phyloP scores from a whole-genome alignment of 2,113 vertebrate species.

The Lutjanus erythropterus region DNA sequence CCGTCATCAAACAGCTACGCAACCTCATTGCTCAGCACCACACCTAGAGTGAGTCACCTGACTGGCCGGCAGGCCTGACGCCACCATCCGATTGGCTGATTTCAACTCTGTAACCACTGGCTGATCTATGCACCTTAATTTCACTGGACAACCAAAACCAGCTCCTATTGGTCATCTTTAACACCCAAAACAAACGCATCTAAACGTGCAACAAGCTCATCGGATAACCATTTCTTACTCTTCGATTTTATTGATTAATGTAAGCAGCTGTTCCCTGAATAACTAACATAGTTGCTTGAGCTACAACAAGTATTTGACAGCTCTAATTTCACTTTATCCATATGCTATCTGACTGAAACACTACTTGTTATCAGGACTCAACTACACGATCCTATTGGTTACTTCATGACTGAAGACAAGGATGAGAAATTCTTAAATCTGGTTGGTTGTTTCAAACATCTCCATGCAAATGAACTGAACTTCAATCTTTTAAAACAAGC shows the following conservation, averaged over 20 bases:
- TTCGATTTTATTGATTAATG: not conserved
- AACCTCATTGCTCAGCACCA: constrained; percentile 92
- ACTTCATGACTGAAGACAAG: not conserved
- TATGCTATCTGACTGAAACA: not conserved
- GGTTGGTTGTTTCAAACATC: not conserved
- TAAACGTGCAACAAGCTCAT: not conserved
- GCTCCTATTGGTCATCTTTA: not conserved
- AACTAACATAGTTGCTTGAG: too few relatives aligned
- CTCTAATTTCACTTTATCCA: not conserved
- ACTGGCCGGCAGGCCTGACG: not conserved
- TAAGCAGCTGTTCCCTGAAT: not conserved
- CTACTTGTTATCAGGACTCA: not conserved
- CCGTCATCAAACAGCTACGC: constrained; percentile 95
- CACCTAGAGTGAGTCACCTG: constrained; percentile 25
- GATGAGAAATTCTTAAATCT: not conserved
- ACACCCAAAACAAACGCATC: not conserved
- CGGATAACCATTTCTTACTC: not conserved
- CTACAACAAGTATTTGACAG: not conserved
- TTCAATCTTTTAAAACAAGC: not conserved
- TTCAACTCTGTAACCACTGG: not conserved
- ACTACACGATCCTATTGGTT: not conserved
- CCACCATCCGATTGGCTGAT: not conserved
- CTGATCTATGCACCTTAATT: constrained; percentile 35
- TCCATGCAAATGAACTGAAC: not conserved
- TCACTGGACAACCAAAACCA: not conserved